A percentile compares a stretch with the other conserved stretches of the same genome.
Conservation (phyloP, 2,797 vertebrate species). For the Sebastes iracundus region DNA sequence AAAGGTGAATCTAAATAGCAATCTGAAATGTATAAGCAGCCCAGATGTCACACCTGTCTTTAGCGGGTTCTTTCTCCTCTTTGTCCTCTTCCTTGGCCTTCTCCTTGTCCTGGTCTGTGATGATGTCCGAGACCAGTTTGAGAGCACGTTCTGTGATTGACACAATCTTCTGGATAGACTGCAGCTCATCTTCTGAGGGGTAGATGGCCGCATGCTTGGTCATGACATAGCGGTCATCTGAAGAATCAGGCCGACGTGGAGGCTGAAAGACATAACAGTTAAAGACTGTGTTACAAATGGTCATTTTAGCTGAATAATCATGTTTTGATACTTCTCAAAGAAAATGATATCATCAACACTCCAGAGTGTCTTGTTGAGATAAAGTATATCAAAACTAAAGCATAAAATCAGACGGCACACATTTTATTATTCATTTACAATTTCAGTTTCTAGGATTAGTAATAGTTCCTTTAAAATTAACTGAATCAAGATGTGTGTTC, state of each 20-base stretch:
- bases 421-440: background rate
- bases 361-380: too few relatives aligned
- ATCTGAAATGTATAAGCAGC: background rate
- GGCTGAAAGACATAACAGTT: constrained; percentile 79
- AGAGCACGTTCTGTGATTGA: constrained; percentile 97
- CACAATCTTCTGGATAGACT: constrained; percentile 98
- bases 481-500: background rate
- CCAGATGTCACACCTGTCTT: constrained; percentile 71
- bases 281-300: too few relatives aligned
- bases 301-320: background rate
- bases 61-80: constrained; percentile 81
- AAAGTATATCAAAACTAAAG: background rate
- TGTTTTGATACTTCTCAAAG: background rate
- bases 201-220: constrained; percentile 97
- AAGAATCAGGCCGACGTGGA: constrained; percentile 94
- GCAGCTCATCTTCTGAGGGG: constrained; percentile 96
- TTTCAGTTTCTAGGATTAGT: background rate
- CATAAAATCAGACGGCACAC: background rate
- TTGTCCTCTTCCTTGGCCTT: constrained; percentile 88
- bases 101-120: constrained; percentile 93
- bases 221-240: constrained; percentile 98
- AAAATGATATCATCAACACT: background rate
- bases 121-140: constrained; percentile 95
- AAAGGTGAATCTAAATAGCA: too few relatives aligned
- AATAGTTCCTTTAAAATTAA: background rate